Conservation (phyloP, 1,140 invertebrate genomes). For the Paracyclopina nana region DNA sequence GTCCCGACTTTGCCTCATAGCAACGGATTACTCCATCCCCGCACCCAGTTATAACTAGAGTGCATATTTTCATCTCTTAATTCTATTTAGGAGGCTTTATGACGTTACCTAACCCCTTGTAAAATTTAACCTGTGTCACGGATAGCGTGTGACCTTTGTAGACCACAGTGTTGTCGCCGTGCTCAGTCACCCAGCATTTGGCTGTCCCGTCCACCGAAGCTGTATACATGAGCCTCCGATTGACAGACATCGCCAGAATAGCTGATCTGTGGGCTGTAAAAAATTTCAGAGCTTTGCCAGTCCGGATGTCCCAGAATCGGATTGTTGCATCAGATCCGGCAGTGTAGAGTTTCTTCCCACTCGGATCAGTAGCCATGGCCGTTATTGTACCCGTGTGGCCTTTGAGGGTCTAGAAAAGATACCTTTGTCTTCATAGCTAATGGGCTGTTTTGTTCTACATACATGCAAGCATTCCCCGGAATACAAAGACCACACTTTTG, state of each 20-base stretch:
- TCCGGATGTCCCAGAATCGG: slow-evolving; percentile 31
- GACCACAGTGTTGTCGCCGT: slow-evolving; percentile 33
- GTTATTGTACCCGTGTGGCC: slow-evolving; percentile 31
- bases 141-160: slow-evolving; percentile 32
- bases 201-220: slow-evolving; percentile 33
- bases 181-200: slow-evolving; percentile 35
- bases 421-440: too few species aligned
- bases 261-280: slow-evolving; percentile 32
- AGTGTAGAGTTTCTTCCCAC: slow-evolving; percentile 29
- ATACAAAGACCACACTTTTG: slow-evolving; percentile 31
- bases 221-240: slow-evolving; percentile 33
- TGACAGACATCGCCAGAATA: slow-evolving; percentile 30
- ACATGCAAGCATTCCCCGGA: slow-evolving; percentile 28
- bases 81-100: neutral
- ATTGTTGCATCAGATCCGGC: slow-evolving; percentile 30
- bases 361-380: slow-evolving; percentile 29
- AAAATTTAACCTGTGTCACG: slow-evolving; percentile 29
- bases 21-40: slow-evolving; percentile 26
- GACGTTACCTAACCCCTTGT: slow-evolving; percentile 31
- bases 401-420: slow-evolving; percentile 21
- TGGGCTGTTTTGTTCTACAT: too few species aligned
- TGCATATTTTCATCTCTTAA: neutral
- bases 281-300: slow-evolving; percentile 25
- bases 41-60: slow-evolving; percentile 31
- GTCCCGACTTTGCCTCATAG: slow-evolving; percentile 34